These are phyloP conservation scores for Poliocrania exsul DNA, from an alignment of 2,797 vertebrate genomes.

Conservation along the genomic window DNA sequence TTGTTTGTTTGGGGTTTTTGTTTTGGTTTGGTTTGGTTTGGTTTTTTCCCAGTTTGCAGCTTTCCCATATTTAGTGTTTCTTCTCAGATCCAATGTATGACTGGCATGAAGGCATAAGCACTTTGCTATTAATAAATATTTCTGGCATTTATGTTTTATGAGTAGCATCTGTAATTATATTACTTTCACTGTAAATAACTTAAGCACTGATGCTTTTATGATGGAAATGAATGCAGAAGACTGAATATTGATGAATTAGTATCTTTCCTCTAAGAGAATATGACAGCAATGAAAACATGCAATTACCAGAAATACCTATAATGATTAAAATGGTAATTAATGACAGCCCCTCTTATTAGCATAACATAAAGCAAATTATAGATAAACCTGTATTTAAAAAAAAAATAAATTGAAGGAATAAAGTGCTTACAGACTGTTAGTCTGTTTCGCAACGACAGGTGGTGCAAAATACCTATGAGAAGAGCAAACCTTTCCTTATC, in stretches of 20 bases:
- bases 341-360: conserved; percentile 53
- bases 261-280: conserved; percentile 55
- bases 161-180: conserved; percentile 62
- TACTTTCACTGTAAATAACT: conserved; percentile 63
- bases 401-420: not conserved
- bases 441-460: not conserved
- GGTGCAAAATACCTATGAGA: not conserved
- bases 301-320: conserved; percentile 70
- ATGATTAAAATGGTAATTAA: conserved; percentile 71
- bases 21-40: no score
- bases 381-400: not conserved
- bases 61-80: not conserved
- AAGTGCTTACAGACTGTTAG: not conserved
- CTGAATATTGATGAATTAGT: conserved; percentile 67
- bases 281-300: conserved; percentile 60
- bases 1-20: not conserved
- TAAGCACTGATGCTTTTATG: conserved; percentile 60
- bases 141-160: conserved; percentile 53
- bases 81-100: not conserved
- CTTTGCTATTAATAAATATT: conserved; percentile 56
- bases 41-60: not conserved
- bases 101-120: not conserved
- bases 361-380: conserved; percentile 43
- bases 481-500: not conserved
- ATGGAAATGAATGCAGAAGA: conserved; percentile 61